These are phyloP conservation scores for Arctia plantaginis DNA, from an alignment of 2,888 invertebrate genomes.

Conservation along the genomic window DNA sequence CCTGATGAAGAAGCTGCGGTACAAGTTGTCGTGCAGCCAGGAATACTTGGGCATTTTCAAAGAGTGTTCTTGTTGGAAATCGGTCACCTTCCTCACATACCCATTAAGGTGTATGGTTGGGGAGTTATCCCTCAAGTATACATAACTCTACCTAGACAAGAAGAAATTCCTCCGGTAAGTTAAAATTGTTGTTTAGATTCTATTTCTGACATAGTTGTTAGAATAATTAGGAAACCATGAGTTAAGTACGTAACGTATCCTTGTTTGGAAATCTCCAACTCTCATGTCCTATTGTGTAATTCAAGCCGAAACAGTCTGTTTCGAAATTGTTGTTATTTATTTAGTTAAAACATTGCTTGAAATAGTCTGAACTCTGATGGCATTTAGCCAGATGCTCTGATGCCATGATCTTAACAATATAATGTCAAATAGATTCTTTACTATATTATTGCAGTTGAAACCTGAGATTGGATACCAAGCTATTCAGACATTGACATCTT, in stretches of 20 bases:
- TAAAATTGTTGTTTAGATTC: background rate
- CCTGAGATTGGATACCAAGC: conserved; percentile 80
- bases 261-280: background rate
- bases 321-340: background rate
- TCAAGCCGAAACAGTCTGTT: too few relatives aligned
- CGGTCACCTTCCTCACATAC: conserved; percentile 83
- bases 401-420: conserved; percentile 13
- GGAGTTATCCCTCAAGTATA: conserved; percentile 87
- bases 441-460: conserved; percentile 59
- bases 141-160: conserved; percentile 77
- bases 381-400: conserved; percentile 21
- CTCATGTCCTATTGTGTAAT: background rate
- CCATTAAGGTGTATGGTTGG: conserved; percentile 85
- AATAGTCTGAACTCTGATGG: conserved; percentile 9
- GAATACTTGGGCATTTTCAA: conserved; percentile 84
- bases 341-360: background rate
- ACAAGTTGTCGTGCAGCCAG: conserved; percentile 82
- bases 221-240: background rate
- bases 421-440: conserved; percentile 30
- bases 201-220: background rate
- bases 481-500: conserved; percentile 72
- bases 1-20: conserved; percentile 75
- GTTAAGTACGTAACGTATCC: background rate
- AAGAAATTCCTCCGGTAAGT: background rate
- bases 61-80: conserved; percentile 82